These are phyloP conservation scores for Octonoba sinensis DNA, from an alignment of 2,888 invertebrate species.

Conservation along the genomic window DNA sequence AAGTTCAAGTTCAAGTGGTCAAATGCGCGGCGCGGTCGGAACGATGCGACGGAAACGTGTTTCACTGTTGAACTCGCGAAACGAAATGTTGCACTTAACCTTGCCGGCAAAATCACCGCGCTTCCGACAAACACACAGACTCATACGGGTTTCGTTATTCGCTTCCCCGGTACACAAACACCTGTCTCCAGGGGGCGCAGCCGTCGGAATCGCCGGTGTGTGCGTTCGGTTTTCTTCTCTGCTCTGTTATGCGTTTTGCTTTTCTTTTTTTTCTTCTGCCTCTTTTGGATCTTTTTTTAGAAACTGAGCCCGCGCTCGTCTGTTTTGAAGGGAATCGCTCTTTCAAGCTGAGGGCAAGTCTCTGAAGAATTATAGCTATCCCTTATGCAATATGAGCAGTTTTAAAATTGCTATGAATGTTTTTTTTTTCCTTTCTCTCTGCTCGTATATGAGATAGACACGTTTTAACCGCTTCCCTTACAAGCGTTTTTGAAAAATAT, in stretches of 20 bases:
- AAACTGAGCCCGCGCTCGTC: background rate
- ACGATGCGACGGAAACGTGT: slow-evolving; percentile 36
- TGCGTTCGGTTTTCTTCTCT: background rate
- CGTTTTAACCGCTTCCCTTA: too few relatives aligned
- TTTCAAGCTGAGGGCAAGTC: background rate
- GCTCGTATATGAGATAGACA: too few relatives aligned
- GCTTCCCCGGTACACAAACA: slow-evolving; percentile 20
- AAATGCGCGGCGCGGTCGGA: slow-evolving; percentile 12
- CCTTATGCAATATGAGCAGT: too few relatives aligned
- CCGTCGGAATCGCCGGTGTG: background rate
- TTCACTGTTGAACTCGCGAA: slow-evolving; percentile 48
- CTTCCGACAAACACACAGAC: slow-evolving; percentile 40
- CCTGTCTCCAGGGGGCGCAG: slow-evolving; percentile 61
- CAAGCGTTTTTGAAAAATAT: too few relatives aligned
- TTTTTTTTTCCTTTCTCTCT: too few relatives aligned
- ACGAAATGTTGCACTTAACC: slow-evolving; percentile 62
- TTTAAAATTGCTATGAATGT: too few relatives aligned
- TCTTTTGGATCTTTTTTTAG: background rate
- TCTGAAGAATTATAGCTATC: too few relatives aligned
- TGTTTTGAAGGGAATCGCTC: background rate
- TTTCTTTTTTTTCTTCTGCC: slow-evolving; percentile 5
- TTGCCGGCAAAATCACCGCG: slow-evolving; percentile 44
- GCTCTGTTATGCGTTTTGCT: background rate
- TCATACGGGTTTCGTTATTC: slow-evolving; percentile 55
- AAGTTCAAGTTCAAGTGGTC: slow-evolving; percentile 63